Base-by-base conservation (phyloP, 2,113 vertebrate genomes). In the Coracopsis vasa region DNA sequence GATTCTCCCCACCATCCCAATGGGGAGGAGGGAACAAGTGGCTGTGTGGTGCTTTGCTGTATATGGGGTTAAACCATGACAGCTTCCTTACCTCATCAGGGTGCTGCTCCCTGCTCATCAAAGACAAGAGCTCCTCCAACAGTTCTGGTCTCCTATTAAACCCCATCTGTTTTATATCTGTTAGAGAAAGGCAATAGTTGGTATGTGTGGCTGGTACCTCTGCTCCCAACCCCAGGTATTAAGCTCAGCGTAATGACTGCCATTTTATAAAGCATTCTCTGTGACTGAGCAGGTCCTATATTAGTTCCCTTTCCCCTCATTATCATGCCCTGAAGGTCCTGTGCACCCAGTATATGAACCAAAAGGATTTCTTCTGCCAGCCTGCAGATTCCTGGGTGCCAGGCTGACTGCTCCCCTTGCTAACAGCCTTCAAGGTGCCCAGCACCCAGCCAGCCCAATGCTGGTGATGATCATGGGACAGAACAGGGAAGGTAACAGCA, bases 41-140 rank as follows among this genome's bases (percentile, higher is more conserved):
- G 53, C 65, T 62, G 41, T 20, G 56, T 47, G 61, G 37, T 7
- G 31, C 50, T 77, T 5, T 65, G 67, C 44, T 56, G 44, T 15
- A 42, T 4, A 29, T 19, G 0, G 41, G 4, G 3, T 61, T 66
- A 51, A 53, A 71, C 31, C 16, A 12, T 0, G 1, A 10, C 73
- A 79, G 31, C 28, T 88, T 50, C 39, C 98, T 97, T 91, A 99
- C 99, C 99, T 99, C 98, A 39, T 95, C 78, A 58, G 98, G 96
- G 41, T 99, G 99, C 65, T 77, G 94, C 17, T 99, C 99, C 94
- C 99, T 98, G 85, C 98, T 98, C 99, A 99, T 99, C 67, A 99
- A 97, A 65, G 66, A 65, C 88, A 99, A 95, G 60, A 99, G 37
- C 80, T 99, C 99, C 64, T 99, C 98, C 88, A 98, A 80, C 80